Conservation (phyloP, 1,140 invertebrate species). For the Elysia chlorotica region DNA sequence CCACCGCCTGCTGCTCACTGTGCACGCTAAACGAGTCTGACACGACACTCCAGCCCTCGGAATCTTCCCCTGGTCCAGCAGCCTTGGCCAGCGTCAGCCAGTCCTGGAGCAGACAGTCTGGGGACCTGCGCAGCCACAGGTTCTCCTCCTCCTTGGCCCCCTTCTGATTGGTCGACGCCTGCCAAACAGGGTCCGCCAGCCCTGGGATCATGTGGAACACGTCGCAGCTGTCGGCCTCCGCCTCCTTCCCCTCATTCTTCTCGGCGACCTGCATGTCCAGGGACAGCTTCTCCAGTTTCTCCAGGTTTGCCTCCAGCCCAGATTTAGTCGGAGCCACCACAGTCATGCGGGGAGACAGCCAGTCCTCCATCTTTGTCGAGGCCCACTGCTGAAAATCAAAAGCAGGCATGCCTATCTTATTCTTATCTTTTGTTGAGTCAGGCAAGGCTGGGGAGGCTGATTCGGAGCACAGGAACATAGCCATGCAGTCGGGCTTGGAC, state of each 20-base stretch:
- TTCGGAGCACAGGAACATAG: neutral
- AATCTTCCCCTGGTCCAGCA: too few species aligned
- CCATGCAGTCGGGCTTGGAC: neutral
- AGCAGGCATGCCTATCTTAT: neutral
- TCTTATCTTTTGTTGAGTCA: neutral
- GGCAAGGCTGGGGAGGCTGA: neutral
- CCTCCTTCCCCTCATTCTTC: neutral
- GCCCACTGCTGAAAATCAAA: too few species aligned
- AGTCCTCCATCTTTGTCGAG: too few species aligned
- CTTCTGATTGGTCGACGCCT: neutral
- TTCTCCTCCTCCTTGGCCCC: neutral
- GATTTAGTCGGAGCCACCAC: too few species aligned
- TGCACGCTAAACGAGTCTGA: neutral
- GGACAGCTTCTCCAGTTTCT: neutral
- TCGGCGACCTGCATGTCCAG: neutral
- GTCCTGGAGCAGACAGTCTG: neutral
- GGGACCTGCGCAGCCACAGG: slow-evolving; percentile 1
- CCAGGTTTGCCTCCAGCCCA: neutral
- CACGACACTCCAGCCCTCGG: slow-evolving; percentile 17
- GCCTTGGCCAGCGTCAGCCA: too few species aligned
- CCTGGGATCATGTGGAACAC: too few species aligned
- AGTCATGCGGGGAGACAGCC: too few species aligned
- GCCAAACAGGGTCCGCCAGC: neutral
- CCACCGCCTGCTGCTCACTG: neutral
- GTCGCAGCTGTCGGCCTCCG: neutral